These are phyloP conservation scores for Melospiza melodia DNA, from an alignment of 2,113 vertebrate species.

Conservation along the genomic window DNA sequence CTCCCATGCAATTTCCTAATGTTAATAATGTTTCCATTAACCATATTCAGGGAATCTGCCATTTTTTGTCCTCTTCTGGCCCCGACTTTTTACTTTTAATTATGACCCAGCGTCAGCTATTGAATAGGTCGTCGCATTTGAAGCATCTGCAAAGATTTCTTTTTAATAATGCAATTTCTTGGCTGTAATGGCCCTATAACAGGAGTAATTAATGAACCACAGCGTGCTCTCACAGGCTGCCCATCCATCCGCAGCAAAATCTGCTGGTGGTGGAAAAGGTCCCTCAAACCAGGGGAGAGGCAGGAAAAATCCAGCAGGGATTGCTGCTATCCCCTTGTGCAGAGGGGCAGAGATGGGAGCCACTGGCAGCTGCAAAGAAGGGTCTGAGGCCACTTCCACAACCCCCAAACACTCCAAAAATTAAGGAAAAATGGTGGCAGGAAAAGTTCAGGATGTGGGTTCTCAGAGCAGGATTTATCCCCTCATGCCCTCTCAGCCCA, in stretches of 20 bases:
- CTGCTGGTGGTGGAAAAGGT: neutral
- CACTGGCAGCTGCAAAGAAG: neutral
- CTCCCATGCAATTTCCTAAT: conserved; percentile 48
- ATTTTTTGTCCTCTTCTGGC: conserved; percentile 47
- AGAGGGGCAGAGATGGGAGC: neutral
- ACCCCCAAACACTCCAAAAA: neutral
- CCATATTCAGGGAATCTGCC: conserved; percentile 48
- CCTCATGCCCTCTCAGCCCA: neutral
- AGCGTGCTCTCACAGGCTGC: neutral
- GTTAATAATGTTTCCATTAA: conserved; percentile 59
- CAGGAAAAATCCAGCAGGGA: neutral
- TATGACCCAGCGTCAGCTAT: conserved; percentile 54
- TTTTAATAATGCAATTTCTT: conserved; percentile 57
- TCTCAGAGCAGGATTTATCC: neutral
- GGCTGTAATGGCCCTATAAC: conserved; percentile 28
- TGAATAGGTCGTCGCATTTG: conserved; percentile 50
- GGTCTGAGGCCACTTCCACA: neutral
- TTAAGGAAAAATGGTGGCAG: rapidly evolving
- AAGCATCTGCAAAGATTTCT: conserved; percentile 55
- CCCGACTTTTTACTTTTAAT: conserved; percentile 62
- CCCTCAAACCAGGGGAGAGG: neutral
- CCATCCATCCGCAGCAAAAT: neutral
- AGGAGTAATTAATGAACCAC: conserved; percentile 23
- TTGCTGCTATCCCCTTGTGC: neutral
- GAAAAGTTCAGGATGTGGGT: neutral